phyloP scores from a whole-genome alignment of 2,888 invertebrate genomes.

The Aphodius sticticus region DNA sequence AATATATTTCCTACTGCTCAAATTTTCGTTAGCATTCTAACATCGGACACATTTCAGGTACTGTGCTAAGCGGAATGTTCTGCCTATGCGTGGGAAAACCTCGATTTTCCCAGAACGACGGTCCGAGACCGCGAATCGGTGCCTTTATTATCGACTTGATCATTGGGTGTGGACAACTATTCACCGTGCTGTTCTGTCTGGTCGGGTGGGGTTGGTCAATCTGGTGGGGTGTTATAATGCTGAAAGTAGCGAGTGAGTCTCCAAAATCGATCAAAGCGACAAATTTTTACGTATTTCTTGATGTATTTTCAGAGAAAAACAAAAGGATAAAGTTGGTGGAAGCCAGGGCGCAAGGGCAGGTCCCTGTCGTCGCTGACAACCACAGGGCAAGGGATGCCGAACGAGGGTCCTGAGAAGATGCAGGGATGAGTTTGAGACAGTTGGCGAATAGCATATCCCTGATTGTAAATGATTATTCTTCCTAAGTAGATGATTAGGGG shows the following conservation, averaged over 20 bases:
- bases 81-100: constrained; percentile 91
- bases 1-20: too few species aligned
- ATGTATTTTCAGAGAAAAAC: constrained; percentile 66
- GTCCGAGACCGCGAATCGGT: constrained; percentile 77
- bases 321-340: constrained; percentile 68
- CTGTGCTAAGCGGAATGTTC: constrained; percentile 87
- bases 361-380: constrained; percentile 60
- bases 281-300: constrained; percentile 35
- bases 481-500: constrained; percentile 21
- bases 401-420: constrained; percentile 57
- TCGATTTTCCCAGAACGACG: constrained; percentile 83
- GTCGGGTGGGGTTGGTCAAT: constrained; percentile 99
- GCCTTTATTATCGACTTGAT: constrained; percentile 85
- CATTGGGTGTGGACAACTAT: constrained; percentile 88
- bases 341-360: constrained; percentile 59
- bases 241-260: constrained; percentile 84
- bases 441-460: constrained; percentile 33
- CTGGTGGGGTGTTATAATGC: constrained; percentile 96
- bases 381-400: constrained; percentile 59
- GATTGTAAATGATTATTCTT: constrained; percentile 35
- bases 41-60: constrained; percentile 68
- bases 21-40: too few species aligned
- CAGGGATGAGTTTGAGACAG: constrained; percentile 9
- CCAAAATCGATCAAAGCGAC: constrained; percentile 4
- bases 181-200: constrained; percentile 92